Conservation (phyloP, 1,140 invertebrate species). For the Neodiprion fabricii region DNA sequence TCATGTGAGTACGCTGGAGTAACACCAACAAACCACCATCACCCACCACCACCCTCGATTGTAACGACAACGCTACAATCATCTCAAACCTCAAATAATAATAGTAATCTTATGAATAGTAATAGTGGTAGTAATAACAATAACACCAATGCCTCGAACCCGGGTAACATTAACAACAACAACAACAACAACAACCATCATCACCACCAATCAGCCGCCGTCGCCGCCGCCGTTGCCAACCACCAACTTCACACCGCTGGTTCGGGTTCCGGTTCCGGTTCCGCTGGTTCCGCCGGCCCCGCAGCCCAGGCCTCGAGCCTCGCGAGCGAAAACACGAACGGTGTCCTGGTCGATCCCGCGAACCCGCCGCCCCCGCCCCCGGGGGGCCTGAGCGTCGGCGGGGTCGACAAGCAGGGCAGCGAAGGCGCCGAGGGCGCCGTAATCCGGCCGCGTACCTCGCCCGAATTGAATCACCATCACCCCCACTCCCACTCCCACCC, state of each 20-base stretch:
- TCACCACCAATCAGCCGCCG: constrained; percentile 50
- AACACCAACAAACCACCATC: constrained; percentile 53
- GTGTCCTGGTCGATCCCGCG: constrained; percentile 64
- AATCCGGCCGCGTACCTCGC: constrained; percentile 48
- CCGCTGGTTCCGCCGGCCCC: constrained; percentile 41
- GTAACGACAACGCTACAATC: constrained; percentile 2
- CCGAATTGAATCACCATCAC: constrained; percentile 57
- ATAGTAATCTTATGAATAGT: background rate
- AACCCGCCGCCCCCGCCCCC: constrained; percentile 61
- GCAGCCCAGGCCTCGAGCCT: constrained; percentile 33
- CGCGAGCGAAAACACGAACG: constrained; percentile 51
- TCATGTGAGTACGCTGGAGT: constrained; percentile 87
- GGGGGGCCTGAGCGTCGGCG: constrained; percentile 22
- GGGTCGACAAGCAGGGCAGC: constrained; percentile 37
- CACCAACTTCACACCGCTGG: constrained; percentile 3
- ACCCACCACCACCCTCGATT: constrained; percentile 61
- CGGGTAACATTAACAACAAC: constrained; percentile 23
- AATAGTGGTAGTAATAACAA: constrained; percentile 27
- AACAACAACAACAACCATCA: constrained; percentile 4
- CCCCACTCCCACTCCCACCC: constrained; percentile 44
- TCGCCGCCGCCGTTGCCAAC: constrained; percentile 37
- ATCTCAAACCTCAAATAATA: constrained; percentile 51
- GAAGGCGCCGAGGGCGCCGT: constrained; percentile 50
- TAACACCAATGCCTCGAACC: constrained; percentile 35
- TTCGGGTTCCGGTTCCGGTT: constrained; percentile 54